phyloP scores from a whole-genome alignment of 2,888 invertebrate genomes.

The Apomyelois bistriatella region DNA sequence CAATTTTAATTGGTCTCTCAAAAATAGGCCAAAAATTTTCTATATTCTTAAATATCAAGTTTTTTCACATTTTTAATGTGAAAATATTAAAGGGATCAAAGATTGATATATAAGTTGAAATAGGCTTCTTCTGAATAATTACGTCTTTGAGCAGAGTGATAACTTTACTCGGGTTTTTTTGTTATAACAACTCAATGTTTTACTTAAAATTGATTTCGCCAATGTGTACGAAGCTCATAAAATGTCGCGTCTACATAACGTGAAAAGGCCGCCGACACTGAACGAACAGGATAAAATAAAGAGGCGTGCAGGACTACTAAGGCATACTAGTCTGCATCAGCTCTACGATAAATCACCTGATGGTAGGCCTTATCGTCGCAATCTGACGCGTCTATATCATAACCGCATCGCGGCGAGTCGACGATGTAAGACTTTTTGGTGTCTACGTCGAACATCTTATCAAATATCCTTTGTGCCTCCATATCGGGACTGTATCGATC shows the following conservation, averaged over 20 bases:
- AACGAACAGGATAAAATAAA: constrained; percentile 66
- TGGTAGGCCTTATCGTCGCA: constrained; percentile 74
- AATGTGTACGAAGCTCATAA: constrained; percentile 6
- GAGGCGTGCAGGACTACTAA: constrained; percentile 75
- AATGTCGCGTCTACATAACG: constrained; percentile 46
- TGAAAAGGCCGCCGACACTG: constrained; percentile 40
- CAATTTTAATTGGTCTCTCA: too few species aligned
- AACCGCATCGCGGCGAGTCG: constrained; percentile 73
- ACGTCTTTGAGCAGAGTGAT: too few species aligned
- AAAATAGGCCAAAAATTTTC: too few species aligned
- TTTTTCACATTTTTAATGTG: too few species aligned
- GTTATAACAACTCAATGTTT: not conserved
- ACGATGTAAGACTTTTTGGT: constrained; percentile 69
- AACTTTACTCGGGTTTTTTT: too few species aligned
- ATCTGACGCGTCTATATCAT: constrained; percentile 75
- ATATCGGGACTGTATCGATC: constrained; percentile 80
- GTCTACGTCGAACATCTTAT: constrained; percentile 80
- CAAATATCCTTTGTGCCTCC: constrained; percentile 78
- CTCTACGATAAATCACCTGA: constrained; percentile 72
- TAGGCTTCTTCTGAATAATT: too few species aligned
- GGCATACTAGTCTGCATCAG: constrained; percentile 64
- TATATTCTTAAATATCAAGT: too few species aligned
- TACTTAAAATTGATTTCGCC: constrained; percentile 9
- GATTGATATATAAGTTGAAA: too few species aligned
- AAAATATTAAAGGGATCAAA: too few species aligned